Evolutionary conservation across 1,140 invertebrate genomes (phyloP).

Genomic region (Trichonephila clavipes): DNA sequence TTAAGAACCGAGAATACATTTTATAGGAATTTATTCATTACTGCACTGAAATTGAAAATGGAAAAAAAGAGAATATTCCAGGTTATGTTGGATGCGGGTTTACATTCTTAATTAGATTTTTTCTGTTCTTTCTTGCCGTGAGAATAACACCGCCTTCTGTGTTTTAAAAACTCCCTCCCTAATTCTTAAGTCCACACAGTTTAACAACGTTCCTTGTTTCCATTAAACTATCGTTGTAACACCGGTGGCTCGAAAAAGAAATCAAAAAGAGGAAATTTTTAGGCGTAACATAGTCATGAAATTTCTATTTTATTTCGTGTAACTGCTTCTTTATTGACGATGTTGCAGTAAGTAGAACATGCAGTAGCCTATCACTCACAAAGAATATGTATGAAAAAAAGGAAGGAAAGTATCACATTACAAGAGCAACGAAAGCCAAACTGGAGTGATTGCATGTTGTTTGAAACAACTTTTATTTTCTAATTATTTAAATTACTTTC

Average conservation of each 20-base stretch:
- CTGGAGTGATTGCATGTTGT: not conserved
- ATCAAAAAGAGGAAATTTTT: not conserved
- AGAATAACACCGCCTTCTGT: not conserved
- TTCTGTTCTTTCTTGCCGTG: not conserved
- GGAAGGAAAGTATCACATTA: not conserved
- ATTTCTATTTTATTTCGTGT: slow-evolving; percentile 20
- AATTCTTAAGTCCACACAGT: not conserved
- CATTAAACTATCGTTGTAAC: slow-evolving; percentile 30
- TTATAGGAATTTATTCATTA: not conserved
- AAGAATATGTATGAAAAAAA: not conserved
- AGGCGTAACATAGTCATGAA: not conserved
- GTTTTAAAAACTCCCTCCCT: not conserved
- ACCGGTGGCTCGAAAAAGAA: not conserved
- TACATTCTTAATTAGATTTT: not conserved
- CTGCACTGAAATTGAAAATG: not conserved
- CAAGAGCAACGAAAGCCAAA: slow-evolving; percentile 12
- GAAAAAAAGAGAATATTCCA: not conserved
- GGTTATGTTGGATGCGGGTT: not conserved
- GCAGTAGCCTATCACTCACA: not conserved
- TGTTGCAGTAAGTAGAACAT: slow-evolving; percentile 20
- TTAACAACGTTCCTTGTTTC: slow-evolving; percentile 4
- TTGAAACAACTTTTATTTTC: slow-evolving; percentile 30
- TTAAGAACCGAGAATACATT: not conserved
- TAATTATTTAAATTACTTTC: slow-evolving; percentile 38
- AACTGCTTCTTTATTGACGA: slow-evolving; percentile 7